Percentiles rank a stretch among this genome's conserved stretches.
Conservation (phyloP, 2,113 vertebrate genomes). For the Nycticebus coucang region DNA sequence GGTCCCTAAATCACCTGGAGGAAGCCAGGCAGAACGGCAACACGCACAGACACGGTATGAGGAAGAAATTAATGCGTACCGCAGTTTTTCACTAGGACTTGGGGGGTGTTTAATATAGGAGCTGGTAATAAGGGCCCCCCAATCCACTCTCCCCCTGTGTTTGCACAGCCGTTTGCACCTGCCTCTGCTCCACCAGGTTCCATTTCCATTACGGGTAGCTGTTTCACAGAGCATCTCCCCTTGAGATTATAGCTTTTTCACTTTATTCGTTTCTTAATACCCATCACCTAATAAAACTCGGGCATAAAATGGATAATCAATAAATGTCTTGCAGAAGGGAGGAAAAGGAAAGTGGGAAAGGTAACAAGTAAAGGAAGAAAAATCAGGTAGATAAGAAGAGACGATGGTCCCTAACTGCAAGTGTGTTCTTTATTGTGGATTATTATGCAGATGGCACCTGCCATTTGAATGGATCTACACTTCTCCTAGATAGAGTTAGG, state of each 20-base stretch:
- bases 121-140: not conserved
- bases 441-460: not conserved
- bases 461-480: not conserved
- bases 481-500: not conserved
- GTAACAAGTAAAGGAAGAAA: not conserved
- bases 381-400: not conserved
- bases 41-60: not conserved
- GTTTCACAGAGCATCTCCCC: not conserved
- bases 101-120: not conserved
- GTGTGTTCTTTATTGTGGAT: not conserved
- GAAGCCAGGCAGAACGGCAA: not conserved
- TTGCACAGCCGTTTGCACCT: not conserved
- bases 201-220: not conserved
- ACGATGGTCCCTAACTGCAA: not conserved
- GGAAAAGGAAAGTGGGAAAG: not conserved
- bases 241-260: not conserved
- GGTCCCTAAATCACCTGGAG: not conserved
- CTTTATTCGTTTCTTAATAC: not conserved
- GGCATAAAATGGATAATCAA: not conserved
- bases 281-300: not conserved
- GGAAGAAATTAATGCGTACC: not conserved
- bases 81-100: not conserved
- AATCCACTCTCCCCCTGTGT: not conserved
- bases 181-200: not conserved
- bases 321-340: not conserved